Evolutionary conservation across 2,797 vertebrate genomes (phyloP).

Genomic region (Tenualosa thibaudeaui): DNA sequence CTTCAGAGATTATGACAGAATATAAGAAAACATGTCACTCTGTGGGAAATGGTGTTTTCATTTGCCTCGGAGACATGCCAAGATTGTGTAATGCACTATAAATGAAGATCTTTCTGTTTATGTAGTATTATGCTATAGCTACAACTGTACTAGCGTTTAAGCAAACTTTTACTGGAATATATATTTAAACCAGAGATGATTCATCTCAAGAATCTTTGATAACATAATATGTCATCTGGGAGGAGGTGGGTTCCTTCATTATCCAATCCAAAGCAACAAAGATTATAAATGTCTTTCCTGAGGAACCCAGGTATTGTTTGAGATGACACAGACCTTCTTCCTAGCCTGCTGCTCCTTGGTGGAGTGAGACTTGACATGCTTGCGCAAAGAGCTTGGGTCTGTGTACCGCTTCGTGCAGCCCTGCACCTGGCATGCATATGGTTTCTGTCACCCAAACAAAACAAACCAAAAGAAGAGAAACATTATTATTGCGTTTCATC

Average conservation of each 20-base stretch:
- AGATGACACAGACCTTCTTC: slow-evolving; percentile 84
- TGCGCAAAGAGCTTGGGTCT: slow-evolving; percentile 95
- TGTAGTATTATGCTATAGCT: background rate
- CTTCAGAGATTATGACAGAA: slow-evolving; percentile 7
- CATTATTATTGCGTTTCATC: background rate
- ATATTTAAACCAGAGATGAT: background rate
- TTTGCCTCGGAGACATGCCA: background rate
- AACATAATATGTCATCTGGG: no score
- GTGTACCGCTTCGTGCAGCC: slow-evolving; percentile 96
- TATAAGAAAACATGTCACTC: background rate
- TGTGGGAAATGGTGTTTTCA: background rate
- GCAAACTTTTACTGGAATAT: background rate
- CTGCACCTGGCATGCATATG: slow-evolving; percentile 94
- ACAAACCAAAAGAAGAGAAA: background rate
- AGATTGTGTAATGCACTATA: background rate
- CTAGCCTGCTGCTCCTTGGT: slow-evolving; percentile 88
- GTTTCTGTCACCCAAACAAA: slow-evolving; percentile 80
- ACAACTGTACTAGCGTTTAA: no score
- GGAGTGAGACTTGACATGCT: slow-evolving; percentile 95
- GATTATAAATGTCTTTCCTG: background rate
- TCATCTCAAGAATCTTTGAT: no score
- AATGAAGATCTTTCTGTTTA: background rate
- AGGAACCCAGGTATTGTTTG: no score
- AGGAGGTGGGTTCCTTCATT: no score
- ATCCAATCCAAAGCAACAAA: background rate